phyloP scores from a whole-genome alignment of 2,113 vertebrate species.

The Erythrocebus patas region DNA sequence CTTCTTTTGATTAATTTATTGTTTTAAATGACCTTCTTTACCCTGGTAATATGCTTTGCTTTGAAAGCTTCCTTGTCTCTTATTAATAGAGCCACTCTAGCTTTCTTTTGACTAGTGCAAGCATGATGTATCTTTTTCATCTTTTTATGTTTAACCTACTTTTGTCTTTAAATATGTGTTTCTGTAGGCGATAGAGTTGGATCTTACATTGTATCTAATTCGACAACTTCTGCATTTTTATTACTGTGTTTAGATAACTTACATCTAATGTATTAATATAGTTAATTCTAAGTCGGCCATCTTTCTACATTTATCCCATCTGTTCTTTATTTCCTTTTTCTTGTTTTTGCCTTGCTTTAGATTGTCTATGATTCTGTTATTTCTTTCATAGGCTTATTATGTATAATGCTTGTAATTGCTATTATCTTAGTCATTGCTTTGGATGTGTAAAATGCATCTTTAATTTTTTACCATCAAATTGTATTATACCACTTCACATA shows the following conservation, averaged over 20 bases:
- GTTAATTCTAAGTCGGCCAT: neutral
- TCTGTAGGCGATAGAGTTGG: neutral
- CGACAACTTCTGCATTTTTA: neutral
- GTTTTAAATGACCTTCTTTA: neutral
- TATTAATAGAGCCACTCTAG: neutral
- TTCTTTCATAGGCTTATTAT: neutral
- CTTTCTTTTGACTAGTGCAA: neutral
- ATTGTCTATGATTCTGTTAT: no score
- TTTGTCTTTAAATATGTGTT: neutral
- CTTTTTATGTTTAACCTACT: neutral
- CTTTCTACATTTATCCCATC: neutral
- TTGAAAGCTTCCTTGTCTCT: neutral
- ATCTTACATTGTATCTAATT: neutral
- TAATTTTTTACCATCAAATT: neutral
- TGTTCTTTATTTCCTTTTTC: neutral
- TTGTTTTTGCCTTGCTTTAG: neutral
- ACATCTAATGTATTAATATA: neutral
- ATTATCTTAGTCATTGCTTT: neutral
- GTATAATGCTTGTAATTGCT: neutral
- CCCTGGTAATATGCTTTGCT: neutral
- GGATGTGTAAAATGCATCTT: neutral
- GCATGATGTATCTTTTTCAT: neutral
- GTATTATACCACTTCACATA: accelerated
- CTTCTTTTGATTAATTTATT: neutral
- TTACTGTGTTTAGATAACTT: neutral